Evolutionary conservation across 2,888 invertebrate genomes (phyloP), one percentile per base, ranked within the genome.

Genomic region (Willowsia nigromaculata): DNA sequence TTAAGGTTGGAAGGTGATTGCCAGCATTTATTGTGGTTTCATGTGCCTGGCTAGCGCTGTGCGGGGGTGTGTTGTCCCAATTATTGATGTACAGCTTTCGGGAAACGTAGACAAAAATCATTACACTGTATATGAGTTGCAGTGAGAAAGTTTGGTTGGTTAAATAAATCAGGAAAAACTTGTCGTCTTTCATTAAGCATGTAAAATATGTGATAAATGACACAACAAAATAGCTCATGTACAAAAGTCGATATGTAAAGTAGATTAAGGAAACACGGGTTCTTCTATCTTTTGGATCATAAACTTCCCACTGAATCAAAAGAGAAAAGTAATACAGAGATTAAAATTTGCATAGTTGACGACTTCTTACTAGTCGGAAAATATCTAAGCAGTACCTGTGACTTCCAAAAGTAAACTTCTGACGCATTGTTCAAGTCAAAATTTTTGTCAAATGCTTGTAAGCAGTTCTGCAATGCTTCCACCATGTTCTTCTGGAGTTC

Each of bases 341-440:
- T n/a, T n/a, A n/a, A n/a, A n/a, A n/a, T n/a, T n/a, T n/a, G n/a
- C n/a, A n/a, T n/a, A n/a, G n/a, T n/a, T n/a, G n/a, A n/a, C n/a
- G n/a, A n/a, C n/a, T n/a, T n/a, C n/a, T n/a, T n/a, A n/a, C n/a
- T n/a, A n/a, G n/a, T n/a, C n/a, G n/a, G n/a, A n/a, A n/a, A n/a
- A n/a, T n/a, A n/a, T n/a, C n/a, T n/a, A n/a, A n/a, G n/a, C n/a
- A n/a, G n/a, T 88, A 90, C 90, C 90, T 90, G 89, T 53, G 85
- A 85, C 82, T 90, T 90, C 90, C 90, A 89, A 83, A 90, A 90
- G 62, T 86, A 90, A 27, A 86, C 86, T 40, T 68, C 71, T 13
- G 56, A 65, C 22, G 84, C 62, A 7, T 65, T 43, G 33, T 90
- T 86, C 15, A 90, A 33, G 37, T 89, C 27, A 65, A 90, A 89